Base-by-base conservation (phyloP, 2,113 vertebrate genomes). In the Hipposideros armiger region DNA sequence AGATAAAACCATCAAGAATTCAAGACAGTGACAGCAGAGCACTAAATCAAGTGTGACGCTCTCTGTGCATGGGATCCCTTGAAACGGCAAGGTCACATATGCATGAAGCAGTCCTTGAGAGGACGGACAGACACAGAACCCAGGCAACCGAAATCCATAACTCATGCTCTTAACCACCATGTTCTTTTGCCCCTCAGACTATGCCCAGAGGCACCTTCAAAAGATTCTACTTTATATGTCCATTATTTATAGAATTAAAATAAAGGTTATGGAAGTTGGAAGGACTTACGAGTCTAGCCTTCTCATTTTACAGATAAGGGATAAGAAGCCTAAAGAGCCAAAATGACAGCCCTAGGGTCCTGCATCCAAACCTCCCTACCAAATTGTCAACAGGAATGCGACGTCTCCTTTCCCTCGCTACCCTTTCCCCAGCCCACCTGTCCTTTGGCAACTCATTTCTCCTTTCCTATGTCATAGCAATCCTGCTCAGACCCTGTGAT, bases 161-260 rank as follows among this genome's bases (percentile, higher is more conserved):
- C 64, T 11, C 4, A 4, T 74, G 9, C 0, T 42, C 40, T 66
- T 52, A 42, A 36, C 11, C 26, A 40, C 22, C 32, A 9, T 9
- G 32, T 30, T 64, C 42, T 84, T 11, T n/a, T 36, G 73, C 56
- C 15, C 42, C 54, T 89, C n/a, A 42, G 82, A n/a, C 15, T 69
- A 20, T 22, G 45, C 73, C 85, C 62, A 87, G 54, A 90, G 56
- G 5, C 17, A 83, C 47, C 5, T 9, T 70, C 64, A 82, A 45
- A 82, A 74, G 2, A 17, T 77, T 91, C 73, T 92, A 11, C 32
- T 86, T 64, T 58, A 60, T 30, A 42, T 70, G 42, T 40, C 45
- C 54, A 72, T 77, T 60, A 45, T 52, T 88, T 54, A 47, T 4
- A 76, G 26, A 96, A 64, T 95, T 87, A 67, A 85, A 76, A 60